Base-by-base conservation (phyloP, 2,113 vertebrate genomes). In the Xerus inauris region DNA sequence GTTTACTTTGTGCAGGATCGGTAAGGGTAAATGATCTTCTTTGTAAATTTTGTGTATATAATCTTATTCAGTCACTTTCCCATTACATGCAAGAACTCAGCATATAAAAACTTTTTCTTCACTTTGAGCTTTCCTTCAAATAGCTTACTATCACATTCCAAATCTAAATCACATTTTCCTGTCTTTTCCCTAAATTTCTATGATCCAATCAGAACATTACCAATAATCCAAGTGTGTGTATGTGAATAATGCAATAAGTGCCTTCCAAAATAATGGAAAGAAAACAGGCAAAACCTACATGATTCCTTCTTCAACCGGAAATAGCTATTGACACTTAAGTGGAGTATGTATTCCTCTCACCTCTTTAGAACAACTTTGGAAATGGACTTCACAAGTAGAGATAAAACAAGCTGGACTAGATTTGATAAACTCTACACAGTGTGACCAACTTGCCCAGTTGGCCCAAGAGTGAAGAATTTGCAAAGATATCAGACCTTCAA, bases 361-460 rank as follows among this genome's bases (percentile, higher is more conserved):
- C 45, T 71, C 59, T 82, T 65, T 38, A 89, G 17, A 87, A 38
- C 19, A 83, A 38, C 79, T 94, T 72, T 97, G 82, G 82, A 93
- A 91, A 80, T 69, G 47, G 69, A 35, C 57, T 64, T 77, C 75
- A 76, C n/a, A 42, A 76, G 14, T 54, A 42, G n/a, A 59, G 57
- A 59, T 59, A 10, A 59, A 59, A 26, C 22, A 59, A 82, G 26
- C 20, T 75, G 57, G 57, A 67, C 57, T 81, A 75, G 24, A 86
- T 54, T 47, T 90, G 42, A 76, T n/a, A 0, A 57, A 40, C 59
- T 64, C 49, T 54, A 35, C 6, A 3, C 40, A 35, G 20, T 82
- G 22, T 71, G 30, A 86, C 19, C 49, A 83, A 51, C 17, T 51
- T n/a, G 64, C 49, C 26, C 75, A 47, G 32, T 71, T 64, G 89